Evolutionary conservation across 2,797 vertebrate genomes (phyloP).

Genomic region (Hydrolagus colliei): DNA sequence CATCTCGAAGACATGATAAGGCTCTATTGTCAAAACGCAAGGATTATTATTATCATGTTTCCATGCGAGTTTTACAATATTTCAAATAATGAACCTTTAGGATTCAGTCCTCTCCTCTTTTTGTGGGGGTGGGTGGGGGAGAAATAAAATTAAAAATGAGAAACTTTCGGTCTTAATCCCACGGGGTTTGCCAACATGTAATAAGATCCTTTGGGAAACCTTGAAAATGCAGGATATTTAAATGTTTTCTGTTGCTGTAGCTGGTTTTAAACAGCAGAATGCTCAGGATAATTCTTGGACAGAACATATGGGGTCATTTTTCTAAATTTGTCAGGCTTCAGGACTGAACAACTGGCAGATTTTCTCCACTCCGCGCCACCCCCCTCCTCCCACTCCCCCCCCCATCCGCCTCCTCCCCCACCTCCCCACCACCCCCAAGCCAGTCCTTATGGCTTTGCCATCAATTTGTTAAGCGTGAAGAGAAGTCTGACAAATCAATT

Average conservation of each 20-base stretch:
- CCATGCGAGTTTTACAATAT: too few species aligned
- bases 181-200: neutral
- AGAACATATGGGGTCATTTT: neutral
- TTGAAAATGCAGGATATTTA: neutral
- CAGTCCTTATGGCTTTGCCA: neutral
- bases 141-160: neutral
- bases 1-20: neutral
- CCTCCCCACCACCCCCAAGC: neutral
- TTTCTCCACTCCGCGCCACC: neutral
- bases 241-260: neutral
- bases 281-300: neutral
- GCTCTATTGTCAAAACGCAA: neutral
- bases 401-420: too few species aligned
- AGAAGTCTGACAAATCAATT: neutral
- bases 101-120: neutral
- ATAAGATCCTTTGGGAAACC: neutral
- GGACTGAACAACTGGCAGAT: neutral
- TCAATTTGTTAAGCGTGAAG: neutral
- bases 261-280: neutral
- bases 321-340: neutral
- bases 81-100: too few species aligned
- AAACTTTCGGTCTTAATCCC: neutral
- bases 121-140: neutral
- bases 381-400: neutral
- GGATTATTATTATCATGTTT: neutral